Evolutionary conservation across 2,113 vertebrate species (phyloP).

Genomic region (Sinocyclocheilus anshuiensis): DNA sequence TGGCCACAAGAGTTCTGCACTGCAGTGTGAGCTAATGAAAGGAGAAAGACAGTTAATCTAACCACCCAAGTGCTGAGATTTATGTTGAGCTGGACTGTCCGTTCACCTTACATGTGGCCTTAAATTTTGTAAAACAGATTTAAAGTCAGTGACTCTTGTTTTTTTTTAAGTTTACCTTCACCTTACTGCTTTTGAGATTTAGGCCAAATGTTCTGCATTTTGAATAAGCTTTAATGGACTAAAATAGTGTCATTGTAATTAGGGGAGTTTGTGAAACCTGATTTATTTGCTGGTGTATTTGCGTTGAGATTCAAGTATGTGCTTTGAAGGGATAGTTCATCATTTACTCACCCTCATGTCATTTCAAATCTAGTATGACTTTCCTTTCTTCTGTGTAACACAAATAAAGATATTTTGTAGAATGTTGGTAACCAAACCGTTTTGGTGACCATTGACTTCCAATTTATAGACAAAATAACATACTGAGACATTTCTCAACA

Average conservation of each 20-base stretch:
- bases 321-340: neutral
- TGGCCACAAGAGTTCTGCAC: conserved; percentile 15
- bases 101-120: neutral
- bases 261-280: neutral
- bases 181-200: neutral
- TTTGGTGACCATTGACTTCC: neutral
- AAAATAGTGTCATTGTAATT: neutral
- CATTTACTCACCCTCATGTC: neutral
- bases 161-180: neutral
- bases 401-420: neutral
- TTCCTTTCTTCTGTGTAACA: neutral
- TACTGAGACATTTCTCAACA: neutral
- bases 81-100: neutral
- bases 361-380: neutral
- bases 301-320: neutral
- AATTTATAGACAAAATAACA: neutral
- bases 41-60: neutral
- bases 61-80: conserved; percentile 24
- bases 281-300: neutral
- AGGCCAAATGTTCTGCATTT: neutral
- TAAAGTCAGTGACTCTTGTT: neutral
- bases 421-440: neutral
- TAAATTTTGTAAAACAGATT: neutral
- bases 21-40: neutral
- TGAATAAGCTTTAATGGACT: neutral